Percentiles rank a stretch among this genome's conserved stretches.
phyloP scores from a whole-genome alignment of 2,113 vertebrate species.

The Misgurnus anguillicaudatus region DNA sequence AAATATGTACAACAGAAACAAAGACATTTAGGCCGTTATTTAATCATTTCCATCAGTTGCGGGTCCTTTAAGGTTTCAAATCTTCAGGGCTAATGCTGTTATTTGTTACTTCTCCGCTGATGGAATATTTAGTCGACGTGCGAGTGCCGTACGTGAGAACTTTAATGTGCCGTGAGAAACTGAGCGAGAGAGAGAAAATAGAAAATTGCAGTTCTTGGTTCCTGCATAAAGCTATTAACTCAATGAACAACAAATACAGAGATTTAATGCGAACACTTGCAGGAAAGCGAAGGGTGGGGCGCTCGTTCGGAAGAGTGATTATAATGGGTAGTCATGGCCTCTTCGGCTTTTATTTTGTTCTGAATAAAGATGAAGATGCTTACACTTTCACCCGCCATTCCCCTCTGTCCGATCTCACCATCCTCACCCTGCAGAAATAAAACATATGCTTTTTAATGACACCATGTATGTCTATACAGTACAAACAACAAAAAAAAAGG shows the following conservation, averaged over 20 bases:
- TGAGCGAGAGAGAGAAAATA: background rate
- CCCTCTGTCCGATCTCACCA: conserved; percentile 92
- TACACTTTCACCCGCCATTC: conserved; percentile 94
- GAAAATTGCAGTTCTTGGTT: background rate
- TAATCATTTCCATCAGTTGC: background rate
- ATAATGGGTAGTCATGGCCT: background rate
- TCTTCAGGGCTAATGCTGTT: background rate
- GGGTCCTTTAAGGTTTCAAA: background rate
- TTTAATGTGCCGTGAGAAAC: background rate
- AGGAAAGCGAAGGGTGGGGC: background rate
- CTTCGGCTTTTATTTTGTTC: background rate
- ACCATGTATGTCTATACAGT: background rate
- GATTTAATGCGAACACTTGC: background rate
- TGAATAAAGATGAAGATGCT: conserved; percentile 59
- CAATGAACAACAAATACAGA: conserved; percentile 4
- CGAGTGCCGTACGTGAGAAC: conserved; percentile 1
- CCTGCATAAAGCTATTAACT: background rate
- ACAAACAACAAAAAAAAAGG: background rate
- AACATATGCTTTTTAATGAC: background rate
- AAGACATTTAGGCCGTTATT: background rate
- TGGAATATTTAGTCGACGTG: conserved; percentile 14
- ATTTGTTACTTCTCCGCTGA: conserved; percentile 22
- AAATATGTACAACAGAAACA: conserved; percentile 14
- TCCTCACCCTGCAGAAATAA: conserved; percentile 87
- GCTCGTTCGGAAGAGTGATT: background rate